Percentiles rank a stretch among this genome's conserved stretches.
Conservation (phyloP, 2,888 invertebrate genomes). For the Subacronicta megacephala region DNA sequence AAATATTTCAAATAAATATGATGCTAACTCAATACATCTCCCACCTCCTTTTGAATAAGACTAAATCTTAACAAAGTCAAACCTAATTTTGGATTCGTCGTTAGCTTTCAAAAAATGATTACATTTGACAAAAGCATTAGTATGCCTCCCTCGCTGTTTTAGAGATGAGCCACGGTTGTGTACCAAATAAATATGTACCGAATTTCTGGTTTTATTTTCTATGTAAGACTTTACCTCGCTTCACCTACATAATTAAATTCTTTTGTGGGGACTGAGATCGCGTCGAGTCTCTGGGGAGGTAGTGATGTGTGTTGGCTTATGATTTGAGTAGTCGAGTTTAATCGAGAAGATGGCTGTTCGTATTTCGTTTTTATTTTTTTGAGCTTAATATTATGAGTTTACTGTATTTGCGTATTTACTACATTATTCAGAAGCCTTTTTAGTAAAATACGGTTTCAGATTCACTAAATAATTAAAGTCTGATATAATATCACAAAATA, state of each 20-base stretch:
- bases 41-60: conserved; percentile 36
- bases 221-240: conserved; percentile 41
- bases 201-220: conserved; percentile 55
- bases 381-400: too few relatives aligned
- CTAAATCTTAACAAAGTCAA: conserved; percentile 36
- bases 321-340: conserved; percentile 26
- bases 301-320: conserved; percentile 8
- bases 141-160: conserved; percentile 40
- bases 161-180: conserved; percentile 38
- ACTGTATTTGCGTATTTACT: too few relatives aligned
- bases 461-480: too few relatives aligned
- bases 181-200: conserved; percentile 50
- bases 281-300: conserved; percentile 27
- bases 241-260: conserved; percentile 59
- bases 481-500: too few relatives aligned
- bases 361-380: not conserved
- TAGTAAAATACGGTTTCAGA: too few relatives aligned
- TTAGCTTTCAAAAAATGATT: conserved; percentile 46
- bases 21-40: conserved; percentile 5
- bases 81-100: conserved; percentile 41
- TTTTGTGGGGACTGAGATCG: conserved; percentile 50
- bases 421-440: too few relatives aligned
- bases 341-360: conserved; percentile 15
- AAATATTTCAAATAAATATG: not conserved
- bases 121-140: conserved; percentile 48